phyloP scores from a whole-genome alignment of 1,140 invertebrate species.

The Choristoneura fumiferana region DNA sequence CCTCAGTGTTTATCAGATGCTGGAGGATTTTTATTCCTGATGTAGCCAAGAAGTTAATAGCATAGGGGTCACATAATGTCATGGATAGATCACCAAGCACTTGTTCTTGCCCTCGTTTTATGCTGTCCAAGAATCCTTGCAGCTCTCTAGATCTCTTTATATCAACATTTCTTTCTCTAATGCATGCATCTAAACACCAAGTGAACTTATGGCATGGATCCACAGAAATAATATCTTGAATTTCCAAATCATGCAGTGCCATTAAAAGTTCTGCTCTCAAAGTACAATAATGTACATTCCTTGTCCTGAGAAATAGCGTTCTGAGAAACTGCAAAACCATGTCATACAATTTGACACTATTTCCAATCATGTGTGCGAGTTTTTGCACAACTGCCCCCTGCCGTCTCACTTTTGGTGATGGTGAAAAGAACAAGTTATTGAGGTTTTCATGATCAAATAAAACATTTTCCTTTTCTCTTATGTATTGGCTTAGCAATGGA shows the following conservation, averaged over 20 bases:
- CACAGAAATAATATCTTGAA: constrained; percentile 96
- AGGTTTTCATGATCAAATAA: constrained; percentile 95
- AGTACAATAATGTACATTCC: constrained; percentile 98
- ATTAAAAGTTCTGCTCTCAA: constrained; percentile 96
- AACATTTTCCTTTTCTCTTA: constrained; percentile 94
- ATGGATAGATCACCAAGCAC: constrained; percentile 97
- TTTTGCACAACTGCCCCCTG: constrained; percentile 97
- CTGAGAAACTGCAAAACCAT: constrained; percentile 98
- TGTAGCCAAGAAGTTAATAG: constrained; percentile 95
- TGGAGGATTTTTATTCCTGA: constrained; percentile 96
- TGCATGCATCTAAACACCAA: constrained; percentile 99
- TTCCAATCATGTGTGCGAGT: constrained; percentile 97
- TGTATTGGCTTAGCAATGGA: constrained; percentile 94
- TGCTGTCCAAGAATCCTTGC: constrained; percentile 96
- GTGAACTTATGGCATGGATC: constrained; percentile 99
- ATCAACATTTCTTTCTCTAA: constrained; percentile 97
- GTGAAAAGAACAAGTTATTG: constrained; percentile 93
- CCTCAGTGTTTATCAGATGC: constrained; percentile 93
- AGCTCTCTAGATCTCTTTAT: constrained; percentile 95
- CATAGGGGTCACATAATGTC: constrained; percentile 98
- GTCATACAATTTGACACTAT: constrained; percentile 96
- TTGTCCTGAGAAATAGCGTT: constrained; percentile 95
- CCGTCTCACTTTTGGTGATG: constrained; percentile 93
- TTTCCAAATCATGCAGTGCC: constrained; percentile 96
- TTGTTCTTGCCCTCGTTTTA: constrained; percentile 96